Base-by-base conservation (phyloP, 2,113 vertebrate species). In the Stomatorhinus ivindoensis region DNA sequence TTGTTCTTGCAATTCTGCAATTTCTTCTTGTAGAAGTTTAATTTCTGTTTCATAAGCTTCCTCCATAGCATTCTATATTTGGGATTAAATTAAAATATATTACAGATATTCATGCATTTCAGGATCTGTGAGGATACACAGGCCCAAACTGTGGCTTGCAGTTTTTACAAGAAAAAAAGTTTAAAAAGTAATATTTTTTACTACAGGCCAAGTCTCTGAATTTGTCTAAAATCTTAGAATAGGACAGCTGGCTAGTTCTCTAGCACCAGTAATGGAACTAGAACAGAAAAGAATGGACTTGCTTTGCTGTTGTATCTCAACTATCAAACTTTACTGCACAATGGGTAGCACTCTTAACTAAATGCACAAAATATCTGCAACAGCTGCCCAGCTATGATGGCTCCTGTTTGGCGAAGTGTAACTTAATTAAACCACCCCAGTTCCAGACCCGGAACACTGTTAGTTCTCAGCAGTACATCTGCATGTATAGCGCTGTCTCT, bases 41-140 rank as follows among this genome's bases (percentile, higher is more conserved):
- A 97, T 94, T 91, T 97, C 93, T 19, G 94, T 93, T 92, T 97
- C 94, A 91, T 94, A 95, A 2, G 91, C 87, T n/a, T 94, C 91
- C 69, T 94, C 92, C 35, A 0, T 0, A 0, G 3, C 47, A 4
- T 44, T 4, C 0, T 93, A 90, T 93, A 94, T 94, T 90, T 92
- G 83, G 61, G 47, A 90, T 13, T 24, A 51, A 80, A 88, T n/a
- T 1, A n/a, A 27, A 73, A 47, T 17, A 46, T 44, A 27, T 47
- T 48, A 24, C 9, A 47, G 8, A 48, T 35, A 58, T 47, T 80
- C 46, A 27, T 1, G 51, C 51, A 39, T 24, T 24, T 42, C 42
- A 5, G 17, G 42, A 61, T 55, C 39, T 24, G 3, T 11, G 15
- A 42, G 42, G 55, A 88, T 21, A 53, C 9, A 46, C 42, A 88